These are phyloP conservation scores for Acromyrmex heyeri DNA, from an alignment of 1,140 invertebrate genomes.

Conservation along the genomic window DNA sequence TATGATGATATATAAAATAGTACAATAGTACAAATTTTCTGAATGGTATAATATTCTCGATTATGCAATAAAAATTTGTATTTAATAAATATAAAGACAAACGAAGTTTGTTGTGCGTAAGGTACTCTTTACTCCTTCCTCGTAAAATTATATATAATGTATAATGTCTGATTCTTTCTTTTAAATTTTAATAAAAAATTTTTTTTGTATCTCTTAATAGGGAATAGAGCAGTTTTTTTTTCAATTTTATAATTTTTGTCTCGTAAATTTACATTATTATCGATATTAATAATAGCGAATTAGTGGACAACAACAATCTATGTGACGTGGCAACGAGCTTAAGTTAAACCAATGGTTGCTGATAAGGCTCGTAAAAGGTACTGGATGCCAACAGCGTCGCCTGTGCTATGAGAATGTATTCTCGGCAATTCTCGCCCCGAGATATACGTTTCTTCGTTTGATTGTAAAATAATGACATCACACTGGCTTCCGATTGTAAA, in stretches of 20 bases:
- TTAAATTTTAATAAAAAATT: not conserved
- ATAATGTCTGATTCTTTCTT: not conserved
- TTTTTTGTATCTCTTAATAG: not conserved
- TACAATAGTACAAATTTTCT: not conserved
- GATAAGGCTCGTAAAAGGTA: constrained; percentile 74
- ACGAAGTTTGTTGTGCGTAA: not conserved
- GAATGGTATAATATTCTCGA: not conserved
- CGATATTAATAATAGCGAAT: constrained; percentile 75
- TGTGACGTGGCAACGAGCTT: constrained; percentile 66
- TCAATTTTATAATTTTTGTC: not conserved
- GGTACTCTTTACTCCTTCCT: not conserved
- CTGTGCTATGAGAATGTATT: constrained; percentile 77
- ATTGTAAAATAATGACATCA: constrained; percentile 53
- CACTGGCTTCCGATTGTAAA: constrained; percentile 13
- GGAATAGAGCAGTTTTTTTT: not conserved
- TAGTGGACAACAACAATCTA: constrained; percentile 76
- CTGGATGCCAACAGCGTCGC: constrained; percentile 65
- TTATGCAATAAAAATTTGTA: not conserved
- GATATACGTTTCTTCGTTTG: not conserved
- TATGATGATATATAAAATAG: too few species aligned
- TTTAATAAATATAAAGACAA: not conserved
- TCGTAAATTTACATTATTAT: constrained; percentile 62
- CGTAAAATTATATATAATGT: not conserved
- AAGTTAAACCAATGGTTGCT: constrained; percentile 76
- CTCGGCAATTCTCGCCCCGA: constrained; percentile 48